phyloP scores from a whole-genome alignment of 2,888 invertebrate genomes.

The Trichacis sp. region DNA sequence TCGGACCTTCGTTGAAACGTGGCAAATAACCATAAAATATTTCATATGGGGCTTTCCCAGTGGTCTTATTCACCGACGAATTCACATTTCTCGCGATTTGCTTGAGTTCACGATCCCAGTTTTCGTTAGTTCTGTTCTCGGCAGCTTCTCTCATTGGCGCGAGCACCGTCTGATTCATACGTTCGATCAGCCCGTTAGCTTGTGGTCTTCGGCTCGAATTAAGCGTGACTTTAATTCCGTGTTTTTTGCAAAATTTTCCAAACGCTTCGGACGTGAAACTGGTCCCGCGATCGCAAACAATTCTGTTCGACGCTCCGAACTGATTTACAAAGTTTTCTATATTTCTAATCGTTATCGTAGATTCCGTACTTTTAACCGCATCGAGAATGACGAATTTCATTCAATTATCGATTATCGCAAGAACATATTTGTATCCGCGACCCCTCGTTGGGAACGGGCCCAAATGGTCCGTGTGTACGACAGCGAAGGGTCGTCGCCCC shows the following conservation, averaged over 20 bases:
- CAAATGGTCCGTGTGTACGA: too few relatives aligned
- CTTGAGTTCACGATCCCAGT: not conserved
- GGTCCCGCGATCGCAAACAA: too few relatives aligned
- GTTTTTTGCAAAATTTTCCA: conserved; percentile 19
- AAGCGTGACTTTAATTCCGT: conserved; percentile 11
- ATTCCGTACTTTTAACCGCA: conserved; percentile 6
- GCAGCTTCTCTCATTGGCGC: conserved; percentile 12
- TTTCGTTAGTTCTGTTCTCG: not conserved
- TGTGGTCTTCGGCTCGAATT: conserved; percentile 20
- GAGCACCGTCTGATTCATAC: conserved; percentile 11
- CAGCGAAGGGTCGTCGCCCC: too few relatives aligned
- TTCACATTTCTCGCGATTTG: not conserved
- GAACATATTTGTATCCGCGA: too few relatives aligned
- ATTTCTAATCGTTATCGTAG: too few relatives aligned
- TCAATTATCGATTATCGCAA: too few relatives aligned
- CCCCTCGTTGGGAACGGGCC: too few relatives aligned
- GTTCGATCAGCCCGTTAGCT: conserved; percentile 9
- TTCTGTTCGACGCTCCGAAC: too few relatives aligned
- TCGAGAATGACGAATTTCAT: conserved; percentile 3
- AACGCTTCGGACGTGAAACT: conserved; percentile 29
- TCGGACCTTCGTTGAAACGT: conserved; percentile 4
- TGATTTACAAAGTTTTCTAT: too few relatives aligned
- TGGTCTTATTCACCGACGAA: conserved; percentile 26
- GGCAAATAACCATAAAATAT: conserved; percentile 13
- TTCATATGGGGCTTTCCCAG: conserved; percentile 9